Conservation (phyloP, 1,140 invertebrate genomes). For the Pachyrhynchus sulphureomaculatus region DNA sequence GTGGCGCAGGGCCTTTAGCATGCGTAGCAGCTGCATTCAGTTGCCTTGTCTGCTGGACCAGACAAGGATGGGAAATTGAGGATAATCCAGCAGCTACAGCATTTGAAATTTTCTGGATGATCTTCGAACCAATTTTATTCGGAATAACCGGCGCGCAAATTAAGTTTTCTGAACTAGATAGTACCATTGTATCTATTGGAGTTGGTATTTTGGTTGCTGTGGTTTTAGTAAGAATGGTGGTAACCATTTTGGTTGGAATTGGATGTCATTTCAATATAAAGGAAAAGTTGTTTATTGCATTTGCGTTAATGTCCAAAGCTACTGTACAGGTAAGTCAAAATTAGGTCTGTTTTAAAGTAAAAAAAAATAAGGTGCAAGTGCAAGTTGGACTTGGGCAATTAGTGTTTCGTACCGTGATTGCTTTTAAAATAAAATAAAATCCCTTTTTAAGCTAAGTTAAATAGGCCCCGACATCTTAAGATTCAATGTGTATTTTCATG, state of each 20-base stretch:
- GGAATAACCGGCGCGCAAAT: conserved; percentile 87
- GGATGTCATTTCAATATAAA: conserved; percentile 79
- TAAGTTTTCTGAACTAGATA: conserved; percentile 65
- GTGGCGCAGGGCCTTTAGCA: conserved; percentile 81
- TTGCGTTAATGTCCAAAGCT: conserved; percentile 93
- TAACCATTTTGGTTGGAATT: conserved; percentile 65
- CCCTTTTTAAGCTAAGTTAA: no score
- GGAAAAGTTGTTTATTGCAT: conserved; percentile 83
- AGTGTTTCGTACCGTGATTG: no score
- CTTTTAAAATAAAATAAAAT: no score
- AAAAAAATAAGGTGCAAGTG: no score
- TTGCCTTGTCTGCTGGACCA: conserved; percentile 71
- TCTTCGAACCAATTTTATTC: conserved; percentile 91
- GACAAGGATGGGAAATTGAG: conserved; percentile 79
- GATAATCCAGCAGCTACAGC: conserved; percentile 81
- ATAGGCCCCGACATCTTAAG: no score
- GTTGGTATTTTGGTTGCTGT: conserved; percentile 61
- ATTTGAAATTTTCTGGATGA: conserved; percentile 89
- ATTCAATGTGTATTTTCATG: no score
- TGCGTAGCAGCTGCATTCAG: conserved; percentile 78
- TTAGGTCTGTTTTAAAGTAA: no score
- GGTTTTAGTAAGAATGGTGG: conserved; percentile 62
- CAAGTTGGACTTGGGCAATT: no score
- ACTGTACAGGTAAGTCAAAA: conserved; percentile 76
- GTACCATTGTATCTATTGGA: conserved; percentile 53